These are phyloP conservation scores for Drosophila mayaguana DNA, from an alignment of 2,888 invertebrate species.

Conservation along the genomic window DNA sequence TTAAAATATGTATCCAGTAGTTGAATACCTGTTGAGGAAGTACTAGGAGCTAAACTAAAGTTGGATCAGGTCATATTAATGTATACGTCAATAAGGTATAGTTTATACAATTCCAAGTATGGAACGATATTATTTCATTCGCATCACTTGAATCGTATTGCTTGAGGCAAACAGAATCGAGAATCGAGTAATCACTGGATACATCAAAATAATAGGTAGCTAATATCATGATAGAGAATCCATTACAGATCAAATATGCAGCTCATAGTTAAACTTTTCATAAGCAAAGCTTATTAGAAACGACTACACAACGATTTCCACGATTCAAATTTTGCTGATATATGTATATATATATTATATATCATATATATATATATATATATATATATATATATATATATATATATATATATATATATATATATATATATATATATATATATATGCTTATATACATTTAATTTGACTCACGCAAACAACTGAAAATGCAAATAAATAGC, in stretches of 20 bases:
- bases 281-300: constrained; percentile 69
- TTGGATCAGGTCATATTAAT: constrained; percentile 21
- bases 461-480: constrained; percentile 32
- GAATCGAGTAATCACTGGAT: constrained; percentile 14
- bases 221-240: constrained; percentile 38
- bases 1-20: constrained; percentile 20
- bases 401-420: neutral
- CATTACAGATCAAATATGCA: constrained; percentile 54
- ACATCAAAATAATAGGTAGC: constrained; percentile 40
- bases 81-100: constrained; percentile 19
- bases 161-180: constrained; percentile 17
- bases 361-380: constrained; percentile 1
- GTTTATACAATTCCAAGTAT: constrained; percentile 9
- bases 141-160: constrained; percentile 19
- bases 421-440: constrained; percentile 1
- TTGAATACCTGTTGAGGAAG: constrained; percentile 29
- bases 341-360: constrained; percentile 14
- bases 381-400: neutral
- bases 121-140: constrained; percentile 19
- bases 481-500: constrained; percentile 38
- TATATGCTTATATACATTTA: constrained; percentile 16
- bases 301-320: constrained; percentile 58
- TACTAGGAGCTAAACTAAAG: constrained; percentile 26
- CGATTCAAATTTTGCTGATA: constrained; percentile 23
- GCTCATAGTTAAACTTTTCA: constrained; percentile 54